Base-by-base conservation (phyloP, 2,113 vertebrate species). In the Cacatua alba region DNA sequence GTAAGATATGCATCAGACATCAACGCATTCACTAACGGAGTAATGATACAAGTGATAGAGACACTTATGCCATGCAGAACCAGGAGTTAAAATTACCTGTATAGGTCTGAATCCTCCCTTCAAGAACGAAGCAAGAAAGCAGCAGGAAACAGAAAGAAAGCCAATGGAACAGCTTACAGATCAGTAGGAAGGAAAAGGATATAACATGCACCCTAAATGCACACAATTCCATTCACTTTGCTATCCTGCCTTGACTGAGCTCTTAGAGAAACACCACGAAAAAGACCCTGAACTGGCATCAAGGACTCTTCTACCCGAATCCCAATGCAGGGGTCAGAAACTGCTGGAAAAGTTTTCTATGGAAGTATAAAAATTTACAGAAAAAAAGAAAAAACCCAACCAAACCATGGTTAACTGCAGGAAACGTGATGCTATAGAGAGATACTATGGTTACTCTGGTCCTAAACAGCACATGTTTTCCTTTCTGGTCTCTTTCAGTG, bases 101-200 rank as follows among this genome's bases (percentile, higher is more conserved):
- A 98, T 98, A 81, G 99, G 99, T 98, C 99, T 99, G 99, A 99
- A 99, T 99, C 99, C 99, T 99, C 99, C 99, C 99, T 99, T 99
- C 98, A 99, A 98, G 97, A 98, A 98, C 98, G 99, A 99, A 99
- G 99, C 98, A 98, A 98, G 98, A 98, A 98, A 98, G 98, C 98
- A 98, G 98, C 99, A 98, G 98, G 98, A 99, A 98, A 99, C 98
- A 99, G 98, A 99, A 98, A 99, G 98, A 99, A 98, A 99, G 98
- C 98, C 98, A 99, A 98, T 99, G 98, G 99, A 98, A 99, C 97
- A 98, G 98, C 98, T 98, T 97, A 98, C 95, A 98, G 97, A 97
- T 98, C 98, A 98, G 88, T 96, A 96, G 95, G 96, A 96, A 98
- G 97, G 96, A 88, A 46, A 4, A 97, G 96, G 96, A 55, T 77